Conservation (phyloP, 2,797 vertebrate genomes). For the Furcifer pardalis region DNA sequence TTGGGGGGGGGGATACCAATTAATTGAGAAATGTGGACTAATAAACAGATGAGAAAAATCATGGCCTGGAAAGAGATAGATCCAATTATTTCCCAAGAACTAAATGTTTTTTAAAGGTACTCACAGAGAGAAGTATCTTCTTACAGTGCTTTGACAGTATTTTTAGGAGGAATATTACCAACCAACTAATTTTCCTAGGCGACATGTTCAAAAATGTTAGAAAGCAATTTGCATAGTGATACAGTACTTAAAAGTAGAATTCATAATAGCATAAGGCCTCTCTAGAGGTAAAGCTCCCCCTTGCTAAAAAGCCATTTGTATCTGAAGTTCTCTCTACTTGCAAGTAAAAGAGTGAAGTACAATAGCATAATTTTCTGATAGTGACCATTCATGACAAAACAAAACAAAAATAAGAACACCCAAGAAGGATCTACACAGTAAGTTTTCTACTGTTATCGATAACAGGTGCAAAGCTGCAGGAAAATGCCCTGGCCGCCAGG, state of each 20-base stretch:
- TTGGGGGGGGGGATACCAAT: background rate
- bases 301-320: too few relatives aligned
- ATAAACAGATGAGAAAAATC: background rate
- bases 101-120: background rate
- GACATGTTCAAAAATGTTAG: background rate
- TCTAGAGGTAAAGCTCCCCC: too few relatives aligned
- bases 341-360: too few relatives aligned
- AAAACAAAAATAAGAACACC: too few relatives aligned
- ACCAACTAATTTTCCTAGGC: slow-evolving; percentile 1
- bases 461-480: too few relatives aligned
- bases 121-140: background rate
- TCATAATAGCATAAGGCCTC: background rate
- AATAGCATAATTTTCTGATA: background rate
- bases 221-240: background rate
- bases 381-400: background rate
- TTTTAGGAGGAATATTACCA: background rate
- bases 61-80: background rate
- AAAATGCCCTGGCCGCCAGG: too few relatives aligned
- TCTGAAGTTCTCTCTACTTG: too few relatives aligned
- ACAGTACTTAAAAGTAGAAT: background rate
- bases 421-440: too few relatives aligned
- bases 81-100: background rate
- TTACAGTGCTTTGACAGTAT: background rate
- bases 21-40: too few relatives aligned
- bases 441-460: too few relatives aligned